A percentile compares a stretch with the other conserved stretches of the same genome.
Conservation (phyloP, 2,888 invertebrate genomes). For the Drosophila infuscata region DNA sequence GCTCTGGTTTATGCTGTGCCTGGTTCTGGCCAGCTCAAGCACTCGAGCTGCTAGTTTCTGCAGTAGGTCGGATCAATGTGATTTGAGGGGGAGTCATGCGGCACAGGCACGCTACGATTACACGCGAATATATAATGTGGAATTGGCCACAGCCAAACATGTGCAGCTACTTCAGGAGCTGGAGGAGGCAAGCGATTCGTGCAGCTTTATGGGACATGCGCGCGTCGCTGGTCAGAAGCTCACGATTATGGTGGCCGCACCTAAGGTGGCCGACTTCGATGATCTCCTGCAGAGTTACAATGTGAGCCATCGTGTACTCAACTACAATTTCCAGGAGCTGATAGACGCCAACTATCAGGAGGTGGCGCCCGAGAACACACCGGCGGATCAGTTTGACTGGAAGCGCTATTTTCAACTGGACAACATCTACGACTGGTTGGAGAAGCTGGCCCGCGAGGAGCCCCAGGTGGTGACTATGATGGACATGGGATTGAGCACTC, state of each 20-base stretch:
- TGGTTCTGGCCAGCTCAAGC: constrained; percentile 2
- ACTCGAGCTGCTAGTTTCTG: constrained; percentile 40
- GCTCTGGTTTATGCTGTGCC: constrained; percentile 13
- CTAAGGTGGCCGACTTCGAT: constrained; percentile 82
- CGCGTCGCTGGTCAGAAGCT: constrained; percentile 76
- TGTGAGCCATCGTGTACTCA: constrained; percentile 74
- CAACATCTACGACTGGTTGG: constrained; percentile 83
- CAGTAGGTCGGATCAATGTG: constrained; percentile 65
- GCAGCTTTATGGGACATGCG: constrained; percentile 82
- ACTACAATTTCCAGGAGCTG: constrained; percentile 73
- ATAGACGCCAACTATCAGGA: constrained; percentile 74
- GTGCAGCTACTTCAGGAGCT: constrained; percentile 66
- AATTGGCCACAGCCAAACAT: constrained; percentile 46
- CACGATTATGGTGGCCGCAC: constrained; percentile 82
- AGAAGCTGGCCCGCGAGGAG: constrained; percentile 62
- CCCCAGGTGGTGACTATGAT: constrained; percentile 82
- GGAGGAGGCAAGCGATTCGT: constrained; percentile 81
- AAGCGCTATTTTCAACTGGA: constrained; percentile 81
- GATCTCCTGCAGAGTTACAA: constrained; percentile 72
- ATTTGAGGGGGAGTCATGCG: constrained; percentile 14
- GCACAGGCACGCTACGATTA: constrained; percentile 80
- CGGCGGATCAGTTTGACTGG: constrained; percentile 77
- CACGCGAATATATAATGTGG: constrained; percentile 79
- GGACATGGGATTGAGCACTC: constrained; percentile 85
- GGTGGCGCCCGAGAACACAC: constrained; percentile 53